Conservation (phyloP, 2,888 invertebrate genomes). For the Tuta absoluta region DNA sequence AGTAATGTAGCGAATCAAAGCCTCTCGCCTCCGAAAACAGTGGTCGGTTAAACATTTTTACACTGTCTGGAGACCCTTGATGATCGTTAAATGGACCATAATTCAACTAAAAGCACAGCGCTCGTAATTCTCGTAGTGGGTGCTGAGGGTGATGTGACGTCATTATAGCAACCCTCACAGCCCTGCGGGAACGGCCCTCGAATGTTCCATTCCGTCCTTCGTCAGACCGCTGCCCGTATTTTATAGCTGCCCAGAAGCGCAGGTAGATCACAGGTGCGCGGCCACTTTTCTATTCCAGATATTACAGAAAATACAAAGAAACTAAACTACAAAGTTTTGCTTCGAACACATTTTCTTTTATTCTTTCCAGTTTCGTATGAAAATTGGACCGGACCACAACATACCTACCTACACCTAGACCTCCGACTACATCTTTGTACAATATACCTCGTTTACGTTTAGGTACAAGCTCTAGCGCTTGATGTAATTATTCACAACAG, state of each 20-base stretch:
- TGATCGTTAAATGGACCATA: constrained; percentile 64
- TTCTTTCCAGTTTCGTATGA: constrained; percentile 7
- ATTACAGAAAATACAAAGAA: constrained; percentile 19
- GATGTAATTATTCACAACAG: constrained; percentile 24
- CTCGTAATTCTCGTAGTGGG: constrained; percentile 64
- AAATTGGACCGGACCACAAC: not conserved
- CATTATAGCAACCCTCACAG: constrained; percentile 58
- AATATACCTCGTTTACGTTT: constrained; percentile 2
- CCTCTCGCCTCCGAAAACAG: constrained; percentile 5
- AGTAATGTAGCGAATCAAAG: constrained; percentile 9
- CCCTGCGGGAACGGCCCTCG: constrained; percentile 61
- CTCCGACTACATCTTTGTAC: not conserved
- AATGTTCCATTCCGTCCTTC: constrained; percentile 64
- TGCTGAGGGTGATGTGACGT: constrained; percentile 62
- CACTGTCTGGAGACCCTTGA: constrained; percentile 45
- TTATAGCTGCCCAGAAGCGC: constrained; percentile 60
- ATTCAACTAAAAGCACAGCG: constrained; percentile 58
- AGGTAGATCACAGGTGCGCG: constrained; percentile 36
- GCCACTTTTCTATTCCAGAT: constrained; percentile 24
- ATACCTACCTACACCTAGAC: not conserved
- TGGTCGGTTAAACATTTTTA: constrained; percentile 22
- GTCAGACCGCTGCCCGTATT: constrained; percentile 58
- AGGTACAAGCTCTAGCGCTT: constrained; percentile 16
- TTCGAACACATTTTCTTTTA: constrained; percentile 4
- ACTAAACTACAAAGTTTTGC: constrained; percentile 20